Percentiles rank a stretch among this genome's conserved stretches.
Conservation (phyloP, 2,113 vertebrate species). For the Zosterops hypoxanthus region DNA sequence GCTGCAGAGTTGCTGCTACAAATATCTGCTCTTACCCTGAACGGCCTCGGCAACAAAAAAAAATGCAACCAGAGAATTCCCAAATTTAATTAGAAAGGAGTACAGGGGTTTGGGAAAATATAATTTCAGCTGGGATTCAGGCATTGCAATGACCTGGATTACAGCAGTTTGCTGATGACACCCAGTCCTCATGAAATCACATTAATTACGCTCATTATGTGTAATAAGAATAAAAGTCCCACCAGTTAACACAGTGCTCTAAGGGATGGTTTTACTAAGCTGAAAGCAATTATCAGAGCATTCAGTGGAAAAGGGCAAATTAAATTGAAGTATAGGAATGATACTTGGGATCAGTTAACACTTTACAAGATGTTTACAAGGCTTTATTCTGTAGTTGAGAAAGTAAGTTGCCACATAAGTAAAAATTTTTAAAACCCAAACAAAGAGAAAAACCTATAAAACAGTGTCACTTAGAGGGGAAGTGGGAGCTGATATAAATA, state of each 20-base stretch:
- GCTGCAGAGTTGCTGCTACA: neutral
- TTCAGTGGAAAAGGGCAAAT: neutral
- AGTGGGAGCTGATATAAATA: conserved; percentile 55
- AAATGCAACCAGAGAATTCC: neutral
- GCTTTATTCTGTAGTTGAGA: neutral
- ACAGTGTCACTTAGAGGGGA: conserved; percentile 48
- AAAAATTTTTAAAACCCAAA: neutral
- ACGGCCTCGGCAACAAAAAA: neutral
- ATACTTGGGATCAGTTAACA: neutral
- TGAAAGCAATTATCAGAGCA: neutral
- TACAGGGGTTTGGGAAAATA: neutral
- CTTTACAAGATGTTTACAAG: conserved; percentile 15
- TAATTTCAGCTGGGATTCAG: neutral
- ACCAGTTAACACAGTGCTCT: neutral
- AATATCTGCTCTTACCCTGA: neutral
- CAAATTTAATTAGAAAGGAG: neutral
- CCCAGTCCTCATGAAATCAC: neutral
- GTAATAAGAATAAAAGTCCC: neutral
- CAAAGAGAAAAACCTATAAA: conserved; percentile 48
- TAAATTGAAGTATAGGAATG: neutral
- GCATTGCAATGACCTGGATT: neutral
- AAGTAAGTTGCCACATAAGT: neutral
- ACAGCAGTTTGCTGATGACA: neutral
- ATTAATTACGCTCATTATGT: neutral
- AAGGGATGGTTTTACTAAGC: neutral